Evolutionary conservation across 2,113 vertebrate genomes (phyloP).

Genomic region (Mirounga angustirostris): DNA sequence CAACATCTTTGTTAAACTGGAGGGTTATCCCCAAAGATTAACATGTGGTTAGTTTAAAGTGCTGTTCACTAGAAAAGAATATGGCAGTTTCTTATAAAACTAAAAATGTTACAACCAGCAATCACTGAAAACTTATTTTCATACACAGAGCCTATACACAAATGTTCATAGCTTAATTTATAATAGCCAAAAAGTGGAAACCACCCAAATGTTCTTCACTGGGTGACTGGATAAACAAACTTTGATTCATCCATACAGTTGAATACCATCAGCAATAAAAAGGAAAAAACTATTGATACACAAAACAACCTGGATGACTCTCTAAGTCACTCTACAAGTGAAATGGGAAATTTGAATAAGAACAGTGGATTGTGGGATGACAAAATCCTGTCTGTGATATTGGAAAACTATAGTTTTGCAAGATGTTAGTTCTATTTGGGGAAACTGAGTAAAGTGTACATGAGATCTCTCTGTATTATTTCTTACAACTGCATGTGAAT

Average conservation of each 20-base stretch:
- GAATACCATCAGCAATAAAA: neutral
- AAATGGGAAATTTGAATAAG: neutral
- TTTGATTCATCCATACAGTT: neutral
- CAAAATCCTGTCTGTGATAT: neutral
- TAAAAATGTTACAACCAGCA: neutral
- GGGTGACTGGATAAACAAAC: neutral
- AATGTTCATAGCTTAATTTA: neutral
- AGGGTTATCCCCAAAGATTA: neutral
- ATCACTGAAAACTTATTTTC: slow-evolving; percentile 1
- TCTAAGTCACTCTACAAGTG: neutral
- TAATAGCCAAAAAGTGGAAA: neutral
- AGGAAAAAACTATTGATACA: neutral
- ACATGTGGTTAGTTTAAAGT: neutral
- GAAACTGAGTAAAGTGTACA: neutral
- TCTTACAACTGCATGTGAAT: neutral
- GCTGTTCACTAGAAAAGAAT: slow-evolving; percentile 42
- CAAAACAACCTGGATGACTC: neutral
- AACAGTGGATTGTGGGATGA: neutral
- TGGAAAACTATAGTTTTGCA: neutral
- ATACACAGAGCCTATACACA: neutral
- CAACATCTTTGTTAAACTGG: neutral
- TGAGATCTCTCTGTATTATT: neutral
- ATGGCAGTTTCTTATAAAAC: slow-evolving; percentile 24
- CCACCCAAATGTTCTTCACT: neutral
- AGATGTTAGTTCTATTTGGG: neutral